Percentiles rank a stretch among this genome's conserved stretches.
These are phyloP conservation scores for Cydia strobilella DNA, from an alignment of 1,140 invertebrate genomes.

Conservation along the genomic window DNA sequence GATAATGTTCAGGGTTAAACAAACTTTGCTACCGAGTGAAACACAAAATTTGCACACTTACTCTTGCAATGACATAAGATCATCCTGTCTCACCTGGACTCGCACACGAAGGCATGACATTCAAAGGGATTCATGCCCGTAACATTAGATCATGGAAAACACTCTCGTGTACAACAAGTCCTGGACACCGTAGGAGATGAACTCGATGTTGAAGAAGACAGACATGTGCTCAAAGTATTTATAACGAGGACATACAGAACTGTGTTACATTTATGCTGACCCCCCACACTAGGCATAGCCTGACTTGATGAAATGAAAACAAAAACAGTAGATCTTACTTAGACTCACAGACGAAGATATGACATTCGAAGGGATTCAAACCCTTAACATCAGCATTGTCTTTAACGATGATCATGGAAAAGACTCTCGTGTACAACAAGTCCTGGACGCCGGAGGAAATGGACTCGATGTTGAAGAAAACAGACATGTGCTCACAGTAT, in stretches of 20 bases:
- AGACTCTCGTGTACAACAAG: constrained; percentile 95
- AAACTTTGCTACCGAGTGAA: too few relatives aligned
- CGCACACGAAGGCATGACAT: constrained; percentile 97
- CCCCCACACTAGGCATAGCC: too few relatives aligned
- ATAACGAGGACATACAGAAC: too few relatives aligned
- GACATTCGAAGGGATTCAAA: constrained; percentile 91
- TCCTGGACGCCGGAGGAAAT: constrained; percentile 95
- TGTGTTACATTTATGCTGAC: too few relatives aligned
- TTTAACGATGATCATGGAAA: constrained; percentile 96
- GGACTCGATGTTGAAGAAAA: constrained; percentile 88
- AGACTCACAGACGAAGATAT: constrained; percentile 96
- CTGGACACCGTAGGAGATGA: constrained; percentile 93
- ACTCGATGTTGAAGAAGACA: constrained; percentile 87
- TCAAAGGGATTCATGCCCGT: constrained; percentile 87
- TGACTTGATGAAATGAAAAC: too few relatives aligned
- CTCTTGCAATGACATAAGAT: too few relatives aligned
- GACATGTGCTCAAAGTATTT: constrained; percentile 66
- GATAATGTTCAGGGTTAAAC: too few relatives aligned
- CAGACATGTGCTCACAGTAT: constrained; percentile 71
- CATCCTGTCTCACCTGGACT: too few relatives aligned
- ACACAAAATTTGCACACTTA: too few relatives aligned
- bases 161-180: constrained; percentile 96
- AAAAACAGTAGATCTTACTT: constrained; percentile 63
- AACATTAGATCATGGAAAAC: constrained; percentile 93
- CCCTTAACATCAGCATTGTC: constrained; percentile 82